Evolutionary conservation across 2,888 invertebrate species (phyloP), one percentile per base, ranked within the genome.

Genomic region (Erebia aethiops): DNA sequence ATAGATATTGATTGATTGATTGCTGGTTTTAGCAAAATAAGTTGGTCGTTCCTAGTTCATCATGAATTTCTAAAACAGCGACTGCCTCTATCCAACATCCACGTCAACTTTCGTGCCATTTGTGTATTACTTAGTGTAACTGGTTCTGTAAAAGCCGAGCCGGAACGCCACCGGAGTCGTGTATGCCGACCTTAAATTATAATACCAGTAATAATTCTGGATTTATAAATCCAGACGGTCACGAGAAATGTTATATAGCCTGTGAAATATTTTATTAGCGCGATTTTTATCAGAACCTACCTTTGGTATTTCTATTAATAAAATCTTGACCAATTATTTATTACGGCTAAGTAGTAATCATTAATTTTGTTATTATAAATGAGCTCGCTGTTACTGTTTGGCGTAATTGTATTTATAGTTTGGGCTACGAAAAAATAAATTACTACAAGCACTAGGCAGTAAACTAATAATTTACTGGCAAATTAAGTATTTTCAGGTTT

Each of bases 171-270:
- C 13, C 49, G 2, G 62, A 43, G 21, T 62, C 46, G 62, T 62
- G 9, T 62, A 21, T 13, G 9, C 13, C 14, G 46, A 21, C 14
- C 46, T 21, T 62, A 21, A 62, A 8, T 14, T 16, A 58, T 67
- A 67, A 46, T 26, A 58, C 21, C 13, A 43, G 46, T 58, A 60
- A 60, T 67, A 35, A 41, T 58, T 54, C 57, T 46, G 35, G 52
- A 58, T 56, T 69, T 63, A 67, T 74, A 71, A 72, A 72, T 74
- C 66, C 69, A 67, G 43, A 65, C 52, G 70, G 70, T 72, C 70
- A 74, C 74, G 70, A 58, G 68, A 51, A 66, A 66, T 66, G 61
- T 69, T 73, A 69, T 69, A 71, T 68, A 61, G 26, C 62, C 65
- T 71, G 68, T 68, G 68, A 66, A 73, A 71, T 69, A 69, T 61